Conservation (phyloP, 2,797 vertebrate genomes). For the Urophycis tenuis region DNA sequence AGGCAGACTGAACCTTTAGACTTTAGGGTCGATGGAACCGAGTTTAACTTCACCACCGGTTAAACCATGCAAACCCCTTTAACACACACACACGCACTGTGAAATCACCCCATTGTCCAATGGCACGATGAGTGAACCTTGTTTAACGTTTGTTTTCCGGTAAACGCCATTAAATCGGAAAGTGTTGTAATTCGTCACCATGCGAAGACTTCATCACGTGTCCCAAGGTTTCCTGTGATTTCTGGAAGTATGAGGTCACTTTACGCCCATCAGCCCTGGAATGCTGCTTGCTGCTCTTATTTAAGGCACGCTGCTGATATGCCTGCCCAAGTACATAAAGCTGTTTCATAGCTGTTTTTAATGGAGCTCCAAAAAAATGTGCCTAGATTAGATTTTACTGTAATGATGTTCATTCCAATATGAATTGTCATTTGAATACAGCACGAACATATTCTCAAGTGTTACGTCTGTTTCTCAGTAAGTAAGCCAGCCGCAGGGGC, state of each 20-base stretch:
- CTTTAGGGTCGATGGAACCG: too few species aligned
- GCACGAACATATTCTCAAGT: neutral
- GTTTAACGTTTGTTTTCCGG: neutral
- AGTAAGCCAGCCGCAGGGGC: too few species aligned
- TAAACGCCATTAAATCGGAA: neutral
- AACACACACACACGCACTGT: neutral
- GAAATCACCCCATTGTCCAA: slow-evolving; percentile 25
- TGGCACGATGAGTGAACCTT: neutral
- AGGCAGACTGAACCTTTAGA: neutral
- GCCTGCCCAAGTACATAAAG: neutral
- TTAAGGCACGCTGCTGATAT: slow-evolving; percentile 19
- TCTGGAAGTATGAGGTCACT: slow-evolving; percentile 59
- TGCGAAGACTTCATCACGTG: slow-evolving; percentile 27
- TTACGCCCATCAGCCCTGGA: slow-evolving; percentile 52
- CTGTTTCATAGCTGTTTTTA: neutral
- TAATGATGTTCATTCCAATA: neutral
- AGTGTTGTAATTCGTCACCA: neutral
- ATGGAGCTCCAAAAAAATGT: neutral
- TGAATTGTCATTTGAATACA: neutral
- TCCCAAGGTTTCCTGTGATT: slow-evolving; percentile 41
- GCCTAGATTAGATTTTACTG: neutral
- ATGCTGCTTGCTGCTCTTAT: slow-evolving; percentile 26
- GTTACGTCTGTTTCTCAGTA: neutral
- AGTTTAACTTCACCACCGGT: neutral
- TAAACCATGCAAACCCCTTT: neutral